Base-by-base conservation (phyloP, 2,797 vertebrate species). In the Eulemur albifrons region DNA sequence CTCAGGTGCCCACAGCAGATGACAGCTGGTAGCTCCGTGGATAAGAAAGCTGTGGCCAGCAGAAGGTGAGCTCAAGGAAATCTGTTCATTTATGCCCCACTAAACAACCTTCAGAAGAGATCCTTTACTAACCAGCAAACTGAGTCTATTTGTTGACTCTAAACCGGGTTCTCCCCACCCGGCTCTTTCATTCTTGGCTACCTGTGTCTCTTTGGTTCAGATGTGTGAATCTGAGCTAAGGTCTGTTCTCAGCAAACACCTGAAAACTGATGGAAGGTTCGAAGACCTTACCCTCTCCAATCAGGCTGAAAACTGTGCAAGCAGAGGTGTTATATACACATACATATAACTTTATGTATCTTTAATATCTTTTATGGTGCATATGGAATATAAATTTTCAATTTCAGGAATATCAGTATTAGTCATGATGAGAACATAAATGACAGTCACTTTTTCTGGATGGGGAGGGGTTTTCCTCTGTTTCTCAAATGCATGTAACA, bases 21-120 rank as follows among this genome's bases (percentile, higher is more conserved):
- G 82, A 90, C 97, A 97, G 96, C 96, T 97, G 97, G 91, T 65
- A 72, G 43, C 69, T 91, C 69, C 1, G 20, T 73, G 80, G 94
- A 90, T 75, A 95, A 95, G 45, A 96, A 89, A 93, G 50, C 77
- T 38, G 38, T 52, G 95, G 75, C 86, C 2, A 25, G 84, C 5
- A 82, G 61, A 69, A 92, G 79, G 87, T 75, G 95, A 91, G 97
- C 90, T 88, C 97, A 85, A 69, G 7, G 38, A 45, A 76, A 61
- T 61, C 80, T 21, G 52, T 45, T 69, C n/a, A 0, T 5, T 9
- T 11, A 38, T 48, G 35, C 6, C 61, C 83, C 0, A 0, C 32
- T 30, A 95, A 81, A 73, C 61, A 50, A 30, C 40, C 75, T 82
- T 21, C 38, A 32, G 72, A 92, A 48, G 69, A 11, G 59, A 32